These are phyloP conservation scores for Beroe forskalii DNA, from an alignment of 37 sponge, comb jelly and placozoan species.

Conservation along the genomic window DNA sequence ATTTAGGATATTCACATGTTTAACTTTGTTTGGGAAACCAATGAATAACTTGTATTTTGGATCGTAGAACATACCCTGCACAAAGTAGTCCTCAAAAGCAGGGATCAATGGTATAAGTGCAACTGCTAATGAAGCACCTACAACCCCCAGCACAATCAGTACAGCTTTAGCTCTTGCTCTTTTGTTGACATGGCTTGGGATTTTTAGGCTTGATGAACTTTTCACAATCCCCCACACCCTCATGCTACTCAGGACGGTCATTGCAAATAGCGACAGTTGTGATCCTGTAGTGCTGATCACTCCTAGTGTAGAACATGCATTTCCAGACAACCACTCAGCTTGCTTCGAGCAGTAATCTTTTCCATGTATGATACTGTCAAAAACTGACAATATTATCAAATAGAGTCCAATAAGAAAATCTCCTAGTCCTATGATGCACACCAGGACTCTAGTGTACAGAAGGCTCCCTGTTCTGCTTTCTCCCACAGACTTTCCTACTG, in stretches of 20 bases:
- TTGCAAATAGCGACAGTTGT: neutral
- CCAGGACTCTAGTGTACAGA: neutral
- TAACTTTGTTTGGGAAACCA: neutral
- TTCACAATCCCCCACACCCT: neutral
- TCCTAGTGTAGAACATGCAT: neutral
- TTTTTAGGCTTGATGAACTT: neutral
- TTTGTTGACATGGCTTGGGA: neutral
- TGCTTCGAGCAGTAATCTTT: neutral
- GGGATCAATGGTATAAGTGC: neutral
- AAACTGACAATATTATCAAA: neutral
- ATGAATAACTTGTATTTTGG: neutral
- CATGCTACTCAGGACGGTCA: neutral
- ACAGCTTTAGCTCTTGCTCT: neutral
- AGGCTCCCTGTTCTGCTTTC: neutral
- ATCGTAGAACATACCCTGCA: conserved; percentile 13
- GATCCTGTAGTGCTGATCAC: neutral
- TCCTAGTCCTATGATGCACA: neutral
- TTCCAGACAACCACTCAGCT: conserved; percentile 17
- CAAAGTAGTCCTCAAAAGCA: neutral
- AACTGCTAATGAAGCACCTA: neutral
- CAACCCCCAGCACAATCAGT: neutral
- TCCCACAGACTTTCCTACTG: neutral
- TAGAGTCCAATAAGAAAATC: neutral
- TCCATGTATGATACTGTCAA: neutral
- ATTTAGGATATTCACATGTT: neutral